Evolutionary conservation across 2,113 vertebrate genomes (phyloP), one percentile per base, ranked within the genome.

Genomic region (Nettapus auritus): DNA sequence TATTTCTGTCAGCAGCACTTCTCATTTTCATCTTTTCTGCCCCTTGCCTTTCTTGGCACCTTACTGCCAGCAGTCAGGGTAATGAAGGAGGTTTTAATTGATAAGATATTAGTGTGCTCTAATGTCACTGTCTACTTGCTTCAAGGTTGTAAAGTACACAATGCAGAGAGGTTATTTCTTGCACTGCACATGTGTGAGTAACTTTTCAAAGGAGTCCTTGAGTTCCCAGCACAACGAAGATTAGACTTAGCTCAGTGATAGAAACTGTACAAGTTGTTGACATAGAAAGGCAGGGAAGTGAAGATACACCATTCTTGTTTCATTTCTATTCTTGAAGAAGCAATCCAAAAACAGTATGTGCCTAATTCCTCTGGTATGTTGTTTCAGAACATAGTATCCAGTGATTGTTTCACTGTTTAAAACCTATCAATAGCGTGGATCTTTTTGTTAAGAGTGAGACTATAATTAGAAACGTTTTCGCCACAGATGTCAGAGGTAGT

Each of bases 1-100:
- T 50, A 33, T 88, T 78, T 42, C 25, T 11, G 6, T 74, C 56
- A 86, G 74, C 66, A 85, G 64, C 74, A 60, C 86, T 97, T 92
- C 92, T 94, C 91, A 29, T 92, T 94, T 94, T 94, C 46, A 50
- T 70, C 67, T 96, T 93, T 96, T 92, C 87, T 93, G 23, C 60
- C 82, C 60, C 25, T 48, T 52, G 26, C 80, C 89, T 84, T 86
- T 87, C 74, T 56, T 90, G 57, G 79, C 82, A 25, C 29, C 33
- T 89, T 77, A 79, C 73, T 85, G 91, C 71, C 86, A 76, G 31
- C 8, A 11, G 6, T 74, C 9, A 64, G 70, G 22, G 16, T 62
- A 46, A 76, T 8, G 36, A 56, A 48, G 64, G 64, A 78, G 53
- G 34, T 3, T 82, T 86, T 74, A 69, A 25, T 3, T 56, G 50